Conservation (phyloP, 1,140 invertebrate species). For the Monochamus saltuarius region DNA sequence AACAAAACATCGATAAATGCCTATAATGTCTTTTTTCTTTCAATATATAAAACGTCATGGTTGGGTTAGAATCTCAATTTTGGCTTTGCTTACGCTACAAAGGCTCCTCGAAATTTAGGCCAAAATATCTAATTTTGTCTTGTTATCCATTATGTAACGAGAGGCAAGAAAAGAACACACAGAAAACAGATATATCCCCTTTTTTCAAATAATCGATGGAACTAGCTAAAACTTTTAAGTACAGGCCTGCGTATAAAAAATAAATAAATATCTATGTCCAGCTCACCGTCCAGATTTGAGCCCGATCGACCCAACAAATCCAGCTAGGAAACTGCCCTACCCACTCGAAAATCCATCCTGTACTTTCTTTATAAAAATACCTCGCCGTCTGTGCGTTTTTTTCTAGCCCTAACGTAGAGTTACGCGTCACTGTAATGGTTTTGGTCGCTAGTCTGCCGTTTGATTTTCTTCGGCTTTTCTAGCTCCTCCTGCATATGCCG, state of each 20-base stretch:
- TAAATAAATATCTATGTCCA: constrained; percentile 19
- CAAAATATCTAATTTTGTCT: constrained; percentile 21
- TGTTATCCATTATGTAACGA: constrained; percentile 9
- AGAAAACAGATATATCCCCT: constrained; percentile 19
- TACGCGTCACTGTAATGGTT: constrained; percentile 49
- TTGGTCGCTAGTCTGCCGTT: constrained; percentile 38
- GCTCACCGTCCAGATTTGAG: not conserved
- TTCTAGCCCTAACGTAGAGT: constrained; percentile 36
- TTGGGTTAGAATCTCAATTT: constrained; percentile 10
- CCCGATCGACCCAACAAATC: constrained; percentile 3
- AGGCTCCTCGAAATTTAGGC: constrained; percentile 10
- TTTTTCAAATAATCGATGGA: constrained; percentile 7
- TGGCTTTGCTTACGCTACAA: constrained; percentile 9
- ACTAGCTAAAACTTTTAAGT: constrained; percentile 17
- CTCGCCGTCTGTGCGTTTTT: constrained; percentile 33
- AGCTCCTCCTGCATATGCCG: constrained; percentile 52
- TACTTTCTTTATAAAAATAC: constrained; percentile 31
- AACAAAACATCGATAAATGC: not conserved
- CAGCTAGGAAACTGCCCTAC: constrained; percentile 4
- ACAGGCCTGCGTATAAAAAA: constrained; percentile 19
- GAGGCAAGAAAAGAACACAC: constrained; percentile 19
- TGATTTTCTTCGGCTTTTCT: constrained; percentile 36
- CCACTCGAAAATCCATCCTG: constrained; percentile 13
- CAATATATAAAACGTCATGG: not conserved
- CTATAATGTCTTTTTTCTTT: not conserved